Evolutionary conservation across 1,140 invertebrate species (phyloP).

Genomic region (Scaptomyza graminum): DNA sequence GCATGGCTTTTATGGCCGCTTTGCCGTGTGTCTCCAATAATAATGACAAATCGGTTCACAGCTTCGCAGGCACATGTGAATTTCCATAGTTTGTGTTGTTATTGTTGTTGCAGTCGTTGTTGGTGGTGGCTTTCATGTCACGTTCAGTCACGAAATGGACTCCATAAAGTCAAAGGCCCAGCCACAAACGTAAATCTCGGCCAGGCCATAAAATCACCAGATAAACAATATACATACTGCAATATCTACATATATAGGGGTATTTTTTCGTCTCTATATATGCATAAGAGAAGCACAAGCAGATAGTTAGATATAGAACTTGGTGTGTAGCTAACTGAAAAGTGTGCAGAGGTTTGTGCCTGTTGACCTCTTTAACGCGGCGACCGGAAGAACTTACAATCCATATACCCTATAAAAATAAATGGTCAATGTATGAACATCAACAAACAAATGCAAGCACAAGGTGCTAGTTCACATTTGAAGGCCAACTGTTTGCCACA

Average conservation of each 20-base stretch:
- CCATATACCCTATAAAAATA: background rate
- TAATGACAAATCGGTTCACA: constrained; percentile 77
- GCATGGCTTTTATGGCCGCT: constrained; percentile 38
- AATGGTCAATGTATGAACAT: too few species aligned
- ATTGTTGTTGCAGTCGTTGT: background rate
- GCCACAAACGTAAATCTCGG: constrained; percentile 72
- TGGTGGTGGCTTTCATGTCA: constrained; percentile 61
- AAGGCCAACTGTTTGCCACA: background rate
- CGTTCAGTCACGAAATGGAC: constrained; percentile 67
- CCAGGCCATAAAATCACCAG: constrained; percentile 63
- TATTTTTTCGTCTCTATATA: background rate
- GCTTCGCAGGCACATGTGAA: constrained; percentile 28
- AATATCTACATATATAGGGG: too few species aligned
- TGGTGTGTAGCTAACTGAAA: constrained; percentile 35
- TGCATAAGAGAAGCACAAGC: background rate
- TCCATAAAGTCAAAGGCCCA: constrained; percentile 70
- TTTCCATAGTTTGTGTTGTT: background rate
- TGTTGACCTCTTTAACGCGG: background rate
- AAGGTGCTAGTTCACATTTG: background rate
- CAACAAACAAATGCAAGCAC: background rate
- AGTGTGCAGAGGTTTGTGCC: constrained; percentile 20
- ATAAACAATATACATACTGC: constrained; percentile 23
- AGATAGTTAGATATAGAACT: constrained; percentile 13
- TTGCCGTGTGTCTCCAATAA: constrained; percentile 68
- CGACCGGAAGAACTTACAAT: background rate